These are phyloP conservation scores for Scaptomyza cyrtandrae DNA, from an alignment of 2,888 invertebrate species.

Conservation along the genomic window DNA sequence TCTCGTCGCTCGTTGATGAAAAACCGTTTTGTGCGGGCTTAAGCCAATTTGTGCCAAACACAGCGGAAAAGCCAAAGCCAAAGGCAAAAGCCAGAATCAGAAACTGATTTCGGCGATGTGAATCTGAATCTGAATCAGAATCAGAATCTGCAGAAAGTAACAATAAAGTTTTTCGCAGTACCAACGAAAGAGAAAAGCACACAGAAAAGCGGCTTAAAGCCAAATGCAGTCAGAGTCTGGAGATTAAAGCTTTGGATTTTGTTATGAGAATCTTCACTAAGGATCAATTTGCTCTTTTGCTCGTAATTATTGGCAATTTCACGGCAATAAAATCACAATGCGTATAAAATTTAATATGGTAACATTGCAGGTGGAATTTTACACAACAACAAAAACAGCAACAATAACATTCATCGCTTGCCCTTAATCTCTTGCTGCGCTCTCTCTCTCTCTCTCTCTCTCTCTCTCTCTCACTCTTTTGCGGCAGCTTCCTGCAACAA, in stretches of 20 bases:
- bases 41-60: conserved; percentile 76
- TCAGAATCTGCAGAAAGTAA: conserved; percentile 37
- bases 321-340: conserved; percentile 81
- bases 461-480: neutral
- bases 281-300: conserved; percentile 41
- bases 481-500: conserved; percentile 31
- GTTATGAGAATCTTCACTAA: neutral
- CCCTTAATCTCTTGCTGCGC: neutral
- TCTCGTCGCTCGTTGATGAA: conserved; percentile 49
- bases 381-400: conserved; percentile 17
- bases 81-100: conserved; percentile 30
- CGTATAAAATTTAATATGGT: conserved; percentile 78
- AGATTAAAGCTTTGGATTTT: conserved; percentile 18
- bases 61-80: conserved; percentile 39
- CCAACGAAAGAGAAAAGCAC: conserved; percentile 11
- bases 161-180: conserved; percentile 44
- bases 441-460: neutral
- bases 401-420: neutral
- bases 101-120: conserved; percentile 3
- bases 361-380: conserved; percentile 70
- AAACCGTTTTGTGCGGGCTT: conserved; percentile 73
- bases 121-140: conserved; percentile 11
- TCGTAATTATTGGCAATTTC: conserved; percentile 82
- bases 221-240: conserved; percentile 24
- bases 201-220: conserved; percentile 44